These are phyloP conservation scores for Onychomys torridus DNA, from an alignment of 2,797 vertebrate genomes.

Conservation along the genomic window DNA sequence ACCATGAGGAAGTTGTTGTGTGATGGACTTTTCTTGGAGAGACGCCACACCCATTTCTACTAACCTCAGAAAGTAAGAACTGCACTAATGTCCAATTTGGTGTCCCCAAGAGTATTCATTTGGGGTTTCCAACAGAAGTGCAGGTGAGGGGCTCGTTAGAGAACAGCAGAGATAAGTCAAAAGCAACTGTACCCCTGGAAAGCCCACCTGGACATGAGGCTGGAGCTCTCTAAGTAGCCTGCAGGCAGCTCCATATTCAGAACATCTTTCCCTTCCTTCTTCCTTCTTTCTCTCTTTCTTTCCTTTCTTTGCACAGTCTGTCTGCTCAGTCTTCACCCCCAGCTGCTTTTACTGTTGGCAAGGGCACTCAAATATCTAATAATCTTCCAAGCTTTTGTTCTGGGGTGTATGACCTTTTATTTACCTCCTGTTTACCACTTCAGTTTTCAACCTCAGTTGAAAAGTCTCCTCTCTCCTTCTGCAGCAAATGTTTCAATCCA, in stretches of 20 bases:
- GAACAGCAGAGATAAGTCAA: background rate
- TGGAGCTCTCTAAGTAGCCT: background rate
- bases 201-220: accelerated
- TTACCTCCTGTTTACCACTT: background rate
- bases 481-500: background rate
- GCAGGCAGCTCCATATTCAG: background rate
- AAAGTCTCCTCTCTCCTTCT: background rate
- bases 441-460: background rate
- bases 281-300: background rate
- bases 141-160: background rate
- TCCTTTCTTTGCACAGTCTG: background rate
- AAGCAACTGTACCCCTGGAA: background rate
- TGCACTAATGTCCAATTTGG: background rate
- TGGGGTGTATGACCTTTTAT: background rate
- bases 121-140: no score
- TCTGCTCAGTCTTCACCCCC: background rate
- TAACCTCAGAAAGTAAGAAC: background rate
- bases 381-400: background rate
- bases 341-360: background rate
- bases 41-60: background rate
- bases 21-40: background rate
- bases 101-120: background rate
- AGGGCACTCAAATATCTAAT: background rate
- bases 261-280: no score
- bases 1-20: background rate